A percentile compares a stretch with the other conserved stretches of the same genome.
These are phyloP conservation scores for Cactoblastis cactorum DNA, from an alignment of 2,888 invertebrate species.

Conservation along the genomic window DNA sequence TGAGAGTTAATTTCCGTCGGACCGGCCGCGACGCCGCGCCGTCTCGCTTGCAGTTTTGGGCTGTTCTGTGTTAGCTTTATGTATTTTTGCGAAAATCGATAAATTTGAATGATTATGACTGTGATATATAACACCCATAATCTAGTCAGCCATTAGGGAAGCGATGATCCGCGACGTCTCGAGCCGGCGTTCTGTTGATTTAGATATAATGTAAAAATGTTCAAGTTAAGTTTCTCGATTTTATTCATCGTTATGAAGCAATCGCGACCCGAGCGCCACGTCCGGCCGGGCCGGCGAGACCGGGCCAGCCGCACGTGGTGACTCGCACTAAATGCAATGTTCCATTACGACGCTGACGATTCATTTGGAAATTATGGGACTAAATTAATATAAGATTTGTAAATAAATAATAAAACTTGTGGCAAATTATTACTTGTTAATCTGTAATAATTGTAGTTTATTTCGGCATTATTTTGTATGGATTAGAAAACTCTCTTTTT, in stretches of 20 bases:
- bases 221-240: slow-evolving; percentile 63
- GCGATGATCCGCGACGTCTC: slow-evolving; percentile 8
- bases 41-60: neutral
- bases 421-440: slow-evolving; percentile 76
- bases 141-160: neutral
- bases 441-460: slow-evolving; percentile 58
- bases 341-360: slow-evolving; percentile 46
- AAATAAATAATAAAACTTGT: slow-evolving; percentile 74
- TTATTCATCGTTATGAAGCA: slow-evolving; percentile 49
- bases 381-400: slow-evolving; percentile 75
- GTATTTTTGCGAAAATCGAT: no score
- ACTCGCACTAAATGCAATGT: slow-evolving; percentile 26
- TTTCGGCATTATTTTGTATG: slow-evolving; percentile 64
- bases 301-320: slow-evolving; percentile 3
- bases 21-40: neutral
- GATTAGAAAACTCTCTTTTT: slow-evolving; percentile 52
- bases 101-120: no score
- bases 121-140: neutral
- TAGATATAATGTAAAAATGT: slow-evolving; percentile 25
- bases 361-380: slow-evolving; percentile 75
- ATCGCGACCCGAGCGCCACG: slow-evolving; percentile 18
- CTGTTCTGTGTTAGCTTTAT: no score
- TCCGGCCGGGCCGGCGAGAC: slow-evolving; percentile 14
- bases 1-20: slow-evolving; percentile 10
- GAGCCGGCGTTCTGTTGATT: slow-evolving; percentile 20